Percentiles rank a stretch among this genome's conserved stretches.
Evolutionary conservation across 1,140 invertebrate species (phyloP).

Genomic region (Calliphora vicina): DNA sequence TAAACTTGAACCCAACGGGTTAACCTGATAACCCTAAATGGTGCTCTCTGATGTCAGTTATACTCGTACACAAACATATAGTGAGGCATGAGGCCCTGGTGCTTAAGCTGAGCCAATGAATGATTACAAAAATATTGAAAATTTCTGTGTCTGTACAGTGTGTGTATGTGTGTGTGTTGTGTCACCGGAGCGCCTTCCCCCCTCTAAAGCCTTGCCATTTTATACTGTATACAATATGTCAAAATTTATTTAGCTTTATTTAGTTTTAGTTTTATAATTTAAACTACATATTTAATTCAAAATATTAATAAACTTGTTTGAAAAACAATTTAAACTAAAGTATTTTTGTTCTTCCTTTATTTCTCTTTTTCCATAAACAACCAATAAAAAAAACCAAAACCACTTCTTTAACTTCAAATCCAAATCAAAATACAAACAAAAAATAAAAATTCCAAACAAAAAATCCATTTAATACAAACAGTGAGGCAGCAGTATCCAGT

Average conservation of each 20-base stretch:
- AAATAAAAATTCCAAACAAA: not conserved
- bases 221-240: not conserved
- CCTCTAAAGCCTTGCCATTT: not conserved
- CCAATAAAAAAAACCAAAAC: not conserved
- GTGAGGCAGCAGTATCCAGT: slow-evolving; percentile 63
- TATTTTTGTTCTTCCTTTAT: slow-evolving; percentile 31
- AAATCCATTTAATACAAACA: slow-evolving; percentile 52
- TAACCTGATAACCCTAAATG: not conserved
- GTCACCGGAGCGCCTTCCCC: not conserved
- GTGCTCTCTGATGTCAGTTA: not conserved
- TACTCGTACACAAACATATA: not conserved
- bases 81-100: slow-evolving; percentile 15
- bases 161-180: not conserved
- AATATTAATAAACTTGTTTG: not conserved
- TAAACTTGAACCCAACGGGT: not conserved
- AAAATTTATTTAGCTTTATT: not conserved
- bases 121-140: not conserved
- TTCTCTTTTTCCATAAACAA: slow-evolving; percentile 25
- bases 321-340: slow-evolving; percentile 25
- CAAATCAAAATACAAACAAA: not conserved
- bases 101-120: not conserved
- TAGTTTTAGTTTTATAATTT: not conserved
- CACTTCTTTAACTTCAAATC: not conserved
- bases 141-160: not conserved
- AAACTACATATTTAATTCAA: not conserved